Base-by-base conservation (phyloP, 2,888 invertebrate genomes). In the Leptinotarsa tumamoca region DNA sequence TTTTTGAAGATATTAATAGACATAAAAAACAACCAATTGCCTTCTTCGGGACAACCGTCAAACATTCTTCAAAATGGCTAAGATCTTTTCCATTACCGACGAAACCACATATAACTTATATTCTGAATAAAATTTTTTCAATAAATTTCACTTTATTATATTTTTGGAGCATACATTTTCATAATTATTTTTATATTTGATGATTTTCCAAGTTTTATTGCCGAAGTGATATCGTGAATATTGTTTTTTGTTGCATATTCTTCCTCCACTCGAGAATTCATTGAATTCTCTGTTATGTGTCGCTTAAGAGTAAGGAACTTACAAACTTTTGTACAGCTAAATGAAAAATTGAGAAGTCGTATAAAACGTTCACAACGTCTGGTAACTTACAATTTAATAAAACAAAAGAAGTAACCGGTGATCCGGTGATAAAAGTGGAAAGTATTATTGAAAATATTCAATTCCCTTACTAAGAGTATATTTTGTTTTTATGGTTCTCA, bases 331-430 rank as follows among this genome's bases (percentile, higher is more conserved):
- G 17, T 61, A 73, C 17, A 73, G 61, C 69, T 54, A 69, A 61
- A 68, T 52, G 69, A 73, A 73, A 63, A 73, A 68, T 50, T 68
- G 68, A 27, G 49, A 50, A 67, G 71, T 68, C 72, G 56, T 70
- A 68, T 72, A 76, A 76, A 72, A 73, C 56, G 54, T 58, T 58
- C n/a, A 21, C 58, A 58, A 21, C n/a, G 58, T 68, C 68, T 52
- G 23, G 51, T 18, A 50, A 50, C 75, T 73, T 73, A 56, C 67
- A 77, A 79, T 75, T 75, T 77, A 77, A 73, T 77, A 75, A 77
- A 50, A 75, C 77, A 79, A 75, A 77, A 77, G 75, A 74, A 77
- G 71, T 75, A 68, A 49, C 66, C n/a, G 49, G 33, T 67, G 69
- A 69, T 75, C 66, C 15, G 49, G 21, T 67, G 69, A 69, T 75